Evolutionary conservation across 2,797 vertebrate species (phyloP).

Genomic region (Chromis chromis): DNA sequence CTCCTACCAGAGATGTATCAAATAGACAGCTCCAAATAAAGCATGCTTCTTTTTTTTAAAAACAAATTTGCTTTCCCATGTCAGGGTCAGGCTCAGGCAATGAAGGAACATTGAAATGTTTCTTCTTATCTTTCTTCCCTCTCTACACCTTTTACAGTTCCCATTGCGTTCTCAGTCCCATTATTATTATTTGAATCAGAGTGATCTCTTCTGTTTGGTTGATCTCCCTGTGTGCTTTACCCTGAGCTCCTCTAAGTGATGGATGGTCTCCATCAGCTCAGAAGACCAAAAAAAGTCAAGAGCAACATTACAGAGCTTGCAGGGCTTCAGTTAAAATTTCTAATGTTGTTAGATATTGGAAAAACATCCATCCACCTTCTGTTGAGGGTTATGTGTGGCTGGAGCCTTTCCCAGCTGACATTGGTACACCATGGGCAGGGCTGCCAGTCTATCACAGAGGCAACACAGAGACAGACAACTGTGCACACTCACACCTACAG

Average conservation of each 20-base stretch:
- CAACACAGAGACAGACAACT: too few relatives aligned
- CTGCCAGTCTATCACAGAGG: too few relatives aligned
- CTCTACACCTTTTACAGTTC: slow-evolving; percentile 13
- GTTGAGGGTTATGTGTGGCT: too few relatives aligned
- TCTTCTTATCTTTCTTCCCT: slow-evolving; percentile 38
- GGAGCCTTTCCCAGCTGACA: too few relatives aligned
- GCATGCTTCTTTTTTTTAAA: slow-evolving; percentile 59
- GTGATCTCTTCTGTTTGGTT: slow-evolving; percentile 12
- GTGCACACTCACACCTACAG: too few relatives aligned
- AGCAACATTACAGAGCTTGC: neutral
- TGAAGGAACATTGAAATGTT: slow-evolving; percentile 58
- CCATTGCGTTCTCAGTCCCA: slow-evolving; percentile 32
- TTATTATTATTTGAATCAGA: slow-evolving; percentile 20
- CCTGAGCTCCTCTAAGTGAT: slow-evolving; percentile 25
- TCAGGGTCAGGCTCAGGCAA: slow-evolving; percentile 55
- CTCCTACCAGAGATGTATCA: slow-evolving; percentile 70
- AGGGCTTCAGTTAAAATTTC: neutral
- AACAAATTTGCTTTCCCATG: slow-evolving; percentile 70
- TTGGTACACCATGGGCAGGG: too few relatives aligned
- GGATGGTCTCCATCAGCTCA: neutral
- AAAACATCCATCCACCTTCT: too few relatives aligned
- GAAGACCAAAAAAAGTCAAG: neutral
- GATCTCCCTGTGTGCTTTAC: neutral
- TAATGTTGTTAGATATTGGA: neutral
- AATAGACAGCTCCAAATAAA: slow-evolving; percentile 68